A percentile compares a stretch with the other conserved stretches of the same genome.
Evolutionary conservation across 2,113 vertebrate species (phyloP).

Genomic region (Marcusenius ussheri): DNA sequence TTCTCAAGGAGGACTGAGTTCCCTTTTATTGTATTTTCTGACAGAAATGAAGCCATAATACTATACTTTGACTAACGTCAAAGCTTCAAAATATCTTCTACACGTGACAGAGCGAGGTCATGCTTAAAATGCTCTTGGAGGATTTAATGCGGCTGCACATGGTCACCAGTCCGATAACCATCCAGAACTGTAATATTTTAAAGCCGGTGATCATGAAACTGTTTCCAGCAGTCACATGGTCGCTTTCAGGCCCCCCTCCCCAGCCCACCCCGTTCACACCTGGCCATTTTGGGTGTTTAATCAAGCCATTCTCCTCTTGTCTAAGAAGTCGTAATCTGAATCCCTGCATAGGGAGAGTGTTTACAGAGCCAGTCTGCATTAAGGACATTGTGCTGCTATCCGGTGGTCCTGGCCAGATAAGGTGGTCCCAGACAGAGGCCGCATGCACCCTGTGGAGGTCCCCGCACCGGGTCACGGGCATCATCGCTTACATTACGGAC

Average conservation of each 20-base stretch:
- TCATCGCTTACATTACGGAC: conserved; percentile 34
- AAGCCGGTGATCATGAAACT: conserved; percentile 13
- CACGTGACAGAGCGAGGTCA: conserved; percentile 3
- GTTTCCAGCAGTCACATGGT: conserved; percentile 29
- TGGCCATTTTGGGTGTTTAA: conserved; percentile 5
- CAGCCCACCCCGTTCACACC: not conserved
- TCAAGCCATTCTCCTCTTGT: not conserved
- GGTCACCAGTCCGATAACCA: conserved; percentile 14
- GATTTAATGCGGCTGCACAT: not conserved
- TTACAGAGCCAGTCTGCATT: conserved; percentile 19
- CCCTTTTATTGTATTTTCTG: not conserved
- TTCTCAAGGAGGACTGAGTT: not conserved
- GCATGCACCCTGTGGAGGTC: too few relatives aligned
- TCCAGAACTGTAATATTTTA: not conserved
- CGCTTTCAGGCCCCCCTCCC: conserved; percentile 37
- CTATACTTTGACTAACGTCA: not conserved
- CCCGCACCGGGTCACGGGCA: conserved; percentile 27
- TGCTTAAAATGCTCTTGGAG: not conserved
- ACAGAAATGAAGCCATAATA: not conserved
- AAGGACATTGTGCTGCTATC: conserved; percentile 6
- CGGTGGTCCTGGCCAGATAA: conserved; percentile 6
- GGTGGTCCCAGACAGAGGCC: not conserved
- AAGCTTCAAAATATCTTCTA: not conserved
- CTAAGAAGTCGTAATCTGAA: conserved; percentile 20
- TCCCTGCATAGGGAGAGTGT: conserved; percentile 2